phyloP scores from a whole-genome alignment of 2,888 invertebrate species.

The Apocheima hispidaria region DNA sequence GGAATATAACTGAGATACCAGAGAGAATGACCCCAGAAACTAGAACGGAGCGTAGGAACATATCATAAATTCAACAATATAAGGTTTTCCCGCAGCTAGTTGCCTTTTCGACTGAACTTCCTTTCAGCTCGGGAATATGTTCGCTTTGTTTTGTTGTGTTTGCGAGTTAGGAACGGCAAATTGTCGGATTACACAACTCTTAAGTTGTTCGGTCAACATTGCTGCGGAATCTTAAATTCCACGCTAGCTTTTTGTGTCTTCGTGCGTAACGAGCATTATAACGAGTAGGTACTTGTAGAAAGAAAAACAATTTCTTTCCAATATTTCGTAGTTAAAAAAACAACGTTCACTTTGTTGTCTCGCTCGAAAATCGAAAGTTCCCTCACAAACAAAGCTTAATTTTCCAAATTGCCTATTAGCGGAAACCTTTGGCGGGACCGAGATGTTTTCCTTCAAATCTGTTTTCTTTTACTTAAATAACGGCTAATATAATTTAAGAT shows the following conservation, averaged over 20 bases:
- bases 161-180: conserved; percentile 81
- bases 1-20: conserved; percentile 69
- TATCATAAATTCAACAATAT: conserved; percentile 82
- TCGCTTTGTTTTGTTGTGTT: conserved; percentile 83
- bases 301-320: conserved; percentile 22
- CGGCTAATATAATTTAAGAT: conserved; percentile 66
- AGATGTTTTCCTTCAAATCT: conserved; percentile 58
- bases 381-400: conserved; percentile 64
- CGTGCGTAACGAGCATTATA: conserved; percentile 48
- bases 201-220: conserved; percentile 81
- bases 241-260: conserved; percentile 61
- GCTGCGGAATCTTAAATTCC: conserved; percentile 67
- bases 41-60: conserved; percentile 69
- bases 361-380: conserved; percentile 63
- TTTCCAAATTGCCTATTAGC: conserved; percentile 65
- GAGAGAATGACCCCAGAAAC: conserved; percentile 73
- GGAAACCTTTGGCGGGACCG: conserved; percentile 57
- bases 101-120: conserved; percentile 82
- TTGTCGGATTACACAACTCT: conserved; percentile 82
- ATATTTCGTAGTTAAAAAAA: conserved; percentile 56
- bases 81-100: conserved; percentile 79
- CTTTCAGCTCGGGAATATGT: conserved; percentile 80
- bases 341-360: conserved; percentile 60
- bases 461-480: conserved; percentile 70
- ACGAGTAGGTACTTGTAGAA: conserved; percentile 30